Evolutionary conservation across 2,797 vertebrate genomes (phyloP).

Genomic region (Gila robusta): DNA sequence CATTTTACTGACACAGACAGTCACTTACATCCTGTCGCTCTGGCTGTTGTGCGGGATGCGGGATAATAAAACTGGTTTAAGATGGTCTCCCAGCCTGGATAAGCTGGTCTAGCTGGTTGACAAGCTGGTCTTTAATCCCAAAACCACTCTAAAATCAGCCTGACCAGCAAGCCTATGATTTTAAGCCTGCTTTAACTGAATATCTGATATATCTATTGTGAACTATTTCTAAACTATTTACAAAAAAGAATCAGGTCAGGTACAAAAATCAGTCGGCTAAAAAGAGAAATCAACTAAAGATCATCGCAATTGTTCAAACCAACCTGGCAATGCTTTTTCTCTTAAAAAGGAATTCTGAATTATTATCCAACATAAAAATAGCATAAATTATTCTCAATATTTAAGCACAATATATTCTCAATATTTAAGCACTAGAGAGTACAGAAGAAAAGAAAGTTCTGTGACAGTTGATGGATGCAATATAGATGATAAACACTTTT

Average conservation of each 20-base stretch:
- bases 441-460: constrained; percentile 36
- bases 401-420: not conserved
- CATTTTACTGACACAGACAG: not conserved
- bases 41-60: too few species aligned
- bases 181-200: not conserved
- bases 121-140: not conserved
- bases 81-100: not conserved
- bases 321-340: not conserved
- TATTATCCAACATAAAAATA: not conserved
- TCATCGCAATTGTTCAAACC: not conserved
- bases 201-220: not conserved
- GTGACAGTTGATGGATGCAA: not conserved
- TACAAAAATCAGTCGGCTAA: not conserved
- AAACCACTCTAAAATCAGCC: not conserved
- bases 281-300: not conserved
- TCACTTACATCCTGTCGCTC: too few species aligned
- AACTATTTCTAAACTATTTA: not conserved
- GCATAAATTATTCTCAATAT: not conserved
- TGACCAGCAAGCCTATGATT: not conserved
- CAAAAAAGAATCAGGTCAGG: not conserved
- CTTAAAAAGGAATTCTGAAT: not conserved
- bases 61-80: not conserved
- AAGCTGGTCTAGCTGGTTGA: not conserved
- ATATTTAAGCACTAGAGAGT: constrained; percentile 9
- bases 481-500: constrained; percentile 2